A percentile compares a stretch with the other conserved stretches of the same genome.
These are phyloP conservation scores for Nasonia giraulti DNA, from an alignment of 1,140 invertebrate genomes.

Conservation along the genomic window DNA sequence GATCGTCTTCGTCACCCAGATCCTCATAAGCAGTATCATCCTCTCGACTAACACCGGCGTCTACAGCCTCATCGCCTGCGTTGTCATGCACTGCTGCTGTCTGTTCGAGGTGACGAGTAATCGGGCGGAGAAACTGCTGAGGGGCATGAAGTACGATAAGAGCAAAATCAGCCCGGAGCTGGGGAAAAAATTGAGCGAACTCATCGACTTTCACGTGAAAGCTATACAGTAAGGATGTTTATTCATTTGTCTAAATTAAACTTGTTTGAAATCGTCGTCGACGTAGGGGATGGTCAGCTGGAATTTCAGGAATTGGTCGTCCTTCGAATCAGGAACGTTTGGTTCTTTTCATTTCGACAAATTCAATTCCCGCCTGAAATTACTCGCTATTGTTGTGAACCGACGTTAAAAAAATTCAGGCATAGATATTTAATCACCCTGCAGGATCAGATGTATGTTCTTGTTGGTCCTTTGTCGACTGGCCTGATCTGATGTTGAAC, in stretches of 20 bases:
- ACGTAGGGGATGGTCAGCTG: too few species aligned
- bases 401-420: too few species aligned
- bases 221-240: slow-evolving; percentile 62
- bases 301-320: too few species aligned
- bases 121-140: neutral
- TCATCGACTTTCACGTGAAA: slow-evolving; percentile 59
- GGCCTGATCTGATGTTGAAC: too few species aligned
- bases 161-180: neutral
- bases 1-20: slow-evolving; percentile 64
- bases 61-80: slow-evolving; percentile 65
- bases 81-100: slow-evolving; percentile 65
- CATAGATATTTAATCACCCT: too few species aligned
- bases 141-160: neutral
- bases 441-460: too few species aligned
- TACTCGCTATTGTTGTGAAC: too few species aligned
- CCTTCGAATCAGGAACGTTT: too few species aligned
- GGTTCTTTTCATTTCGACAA: too few species aligned
- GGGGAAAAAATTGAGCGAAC: slow-evolving; percentile 28
- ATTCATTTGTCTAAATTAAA: neutral
- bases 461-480: too few species aligned
- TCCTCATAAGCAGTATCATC: slow-evolving; percentile 68
- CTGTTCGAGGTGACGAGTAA: slow-evolving; percentile 62
- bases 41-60: slow-evolving; percentile 67
- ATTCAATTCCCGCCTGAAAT: too few species aligned
- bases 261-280: too few species aligned